phyloP scores from a whole-genome alignment of 1,140 invertebrate species.

The Vanessa tameamea region DNA sequence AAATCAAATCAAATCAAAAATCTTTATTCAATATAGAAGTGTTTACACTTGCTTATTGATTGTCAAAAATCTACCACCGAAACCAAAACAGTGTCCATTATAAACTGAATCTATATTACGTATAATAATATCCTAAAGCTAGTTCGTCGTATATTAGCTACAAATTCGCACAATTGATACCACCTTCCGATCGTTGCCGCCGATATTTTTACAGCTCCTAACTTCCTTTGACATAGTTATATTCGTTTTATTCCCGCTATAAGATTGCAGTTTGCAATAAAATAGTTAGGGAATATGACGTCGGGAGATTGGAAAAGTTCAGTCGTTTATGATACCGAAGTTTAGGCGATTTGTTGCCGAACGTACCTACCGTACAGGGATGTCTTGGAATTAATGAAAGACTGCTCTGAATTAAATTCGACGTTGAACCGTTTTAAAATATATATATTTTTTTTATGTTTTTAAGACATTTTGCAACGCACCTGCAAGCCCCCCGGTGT shows the following conservation, averaged over 20 bases:
- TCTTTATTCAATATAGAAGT: too few species aligned
- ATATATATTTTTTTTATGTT: too few species aligned
- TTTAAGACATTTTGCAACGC: too few species aligned
- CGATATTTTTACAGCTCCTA: slow-evolving; percentile 27
- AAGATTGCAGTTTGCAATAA: slow-evolving; percentile 37
- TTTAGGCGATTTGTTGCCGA: slow-evolving; percentile 38
- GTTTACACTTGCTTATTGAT: too few species aligned
- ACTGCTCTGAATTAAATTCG: not conserved
- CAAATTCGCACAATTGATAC: slow-evolving; percentile 5
- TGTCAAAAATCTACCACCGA: too few species aligned
- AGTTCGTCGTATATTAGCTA: too few species aligned
- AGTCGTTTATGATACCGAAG: slow-evolving; percentile 38
- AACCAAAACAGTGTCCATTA: too few species aligned
- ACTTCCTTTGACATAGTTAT: slow-evolving; percentile 26
- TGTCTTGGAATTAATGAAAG: not conserved
- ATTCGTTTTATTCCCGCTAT: slow-evolving; percentile 34
- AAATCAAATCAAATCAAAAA: too few species aligned
- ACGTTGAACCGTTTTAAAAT: not conserved
- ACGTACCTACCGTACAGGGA: slow-evolving; percentile 17
- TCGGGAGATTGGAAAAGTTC: slow-evolving; percentile 41
- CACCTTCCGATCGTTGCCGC: slow-evolving; percentile 24
- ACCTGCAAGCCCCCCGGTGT: too few species aligned
- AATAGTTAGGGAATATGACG: slow-evolving; percentile 40
- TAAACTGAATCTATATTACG: too few species aligned
- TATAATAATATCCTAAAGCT: too few species aligned